Percentiles rank a stretch among this genome's conserved stretches.
Evolutionary conservation across 2,113 vertebrate genomes (phyloP).

Genomic region (Panthera leo): DNA sequence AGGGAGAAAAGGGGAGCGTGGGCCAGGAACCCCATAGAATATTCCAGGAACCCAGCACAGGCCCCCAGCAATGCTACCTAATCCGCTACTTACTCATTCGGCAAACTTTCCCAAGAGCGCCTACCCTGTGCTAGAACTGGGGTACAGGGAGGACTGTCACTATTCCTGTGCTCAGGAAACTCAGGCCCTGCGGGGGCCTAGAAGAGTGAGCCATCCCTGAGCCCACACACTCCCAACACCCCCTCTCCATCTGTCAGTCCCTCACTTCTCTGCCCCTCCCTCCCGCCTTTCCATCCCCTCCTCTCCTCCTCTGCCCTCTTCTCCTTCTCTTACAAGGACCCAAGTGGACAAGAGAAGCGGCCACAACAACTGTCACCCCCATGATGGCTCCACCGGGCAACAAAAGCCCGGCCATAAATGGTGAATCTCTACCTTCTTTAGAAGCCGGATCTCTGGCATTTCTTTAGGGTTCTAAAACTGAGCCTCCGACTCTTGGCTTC

Average conservation of each 20-base stretch:
- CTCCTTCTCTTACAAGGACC: background rate
- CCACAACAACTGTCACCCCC: background rate
- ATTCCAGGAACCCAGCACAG: background rate
- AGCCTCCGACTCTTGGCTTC: background rate
- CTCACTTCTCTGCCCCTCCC: background rate
- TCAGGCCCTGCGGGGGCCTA: accelerated
- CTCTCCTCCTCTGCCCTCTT: background rate
- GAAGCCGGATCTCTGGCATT: background rate
- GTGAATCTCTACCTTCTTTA: background rate
- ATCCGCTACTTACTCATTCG: background rate
- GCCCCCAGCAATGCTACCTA: background rate
- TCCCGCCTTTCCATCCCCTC: background rate
- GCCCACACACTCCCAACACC: background rate
- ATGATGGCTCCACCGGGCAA: background rate
- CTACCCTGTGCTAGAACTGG: background rate
- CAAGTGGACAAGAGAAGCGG: background rate
- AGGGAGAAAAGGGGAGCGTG: background rate
- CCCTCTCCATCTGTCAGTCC: background rate
- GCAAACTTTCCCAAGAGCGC: background rate
- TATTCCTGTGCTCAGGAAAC: background rate
- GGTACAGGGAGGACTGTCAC: background rate
- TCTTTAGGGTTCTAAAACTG: background rate
- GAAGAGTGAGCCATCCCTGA: too few relatives aligned
- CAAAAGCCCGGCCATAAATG: background rate
- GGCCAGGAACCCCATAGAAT: background rate